A percentile compares a stretch with the other conserved stretches of the same genome.
Evolutionary conservation across 2,888 invertebrate genomes (phyloP).

Genomic region (Argynnis bischoffii): DNA sequence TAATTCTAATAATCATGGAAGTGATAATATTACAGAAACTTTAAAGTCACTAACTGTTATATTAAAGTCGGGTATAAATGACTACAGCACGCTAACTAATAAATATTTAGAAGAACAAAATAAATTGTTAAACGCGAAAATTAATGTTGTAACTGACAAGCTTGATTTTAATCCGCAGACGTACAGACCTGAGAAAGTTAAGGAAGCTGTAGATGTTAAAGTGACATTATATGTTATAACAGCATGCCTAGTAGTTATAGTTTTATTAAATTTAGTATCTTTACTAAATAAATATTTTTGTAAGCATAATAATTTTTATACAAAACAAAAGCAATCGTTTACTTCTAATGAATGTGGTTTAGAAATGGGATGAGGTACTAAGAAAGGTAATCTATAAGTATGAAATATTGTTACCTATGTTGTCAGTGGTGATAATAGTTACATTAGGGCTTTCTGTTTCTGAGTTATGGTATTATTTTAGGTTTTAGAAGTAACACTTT

Average conservation of each 20-base stretch:
- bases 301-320: background rate
- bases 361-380: slow-evolving; percentile 8
- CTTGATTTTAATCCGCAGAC: background rate
- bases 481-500: too few species aligned
- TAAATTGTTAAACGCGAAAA: slow-evolving; percentile 3
- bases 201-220: slow-evolving; percentile 5
- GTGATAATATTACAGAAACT: slow-evolving; percentile 14
- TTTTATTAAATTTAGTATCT: slow-evolving; percentile 17
- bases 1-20: slow-evolving; percentile 9
- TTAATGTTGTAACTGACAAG: background rate
- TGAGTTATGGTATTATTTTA: too few species aligned
- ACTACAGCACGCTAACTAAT: slow-evolving; percentile 19
- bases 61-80: slow-evolving; percentile 24
- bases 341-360: slow-evolving; percentile 8
- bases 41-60: slow-evolving; percentile 18
- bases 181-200: background rate
- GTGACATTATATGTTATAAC: slow-evolving; percentile 25
- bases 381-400: too few species aligned
- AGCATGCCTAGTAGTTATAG: slow-evolving; percentile 15
- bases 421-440: too few species aligned
- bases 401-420: too few species aligned
- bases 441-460: too few species aligned
- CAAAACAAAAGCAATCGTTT: background rate
- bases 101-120: slow-evolving; percentile 19
- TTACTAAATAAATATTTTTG: background rate